Evolutionary conservation across 53 echinoderm and acorn worm genomes (phyloP), one percentile per base, ranked within the genome.

Genomic region (Henricia sp.): DNA sequence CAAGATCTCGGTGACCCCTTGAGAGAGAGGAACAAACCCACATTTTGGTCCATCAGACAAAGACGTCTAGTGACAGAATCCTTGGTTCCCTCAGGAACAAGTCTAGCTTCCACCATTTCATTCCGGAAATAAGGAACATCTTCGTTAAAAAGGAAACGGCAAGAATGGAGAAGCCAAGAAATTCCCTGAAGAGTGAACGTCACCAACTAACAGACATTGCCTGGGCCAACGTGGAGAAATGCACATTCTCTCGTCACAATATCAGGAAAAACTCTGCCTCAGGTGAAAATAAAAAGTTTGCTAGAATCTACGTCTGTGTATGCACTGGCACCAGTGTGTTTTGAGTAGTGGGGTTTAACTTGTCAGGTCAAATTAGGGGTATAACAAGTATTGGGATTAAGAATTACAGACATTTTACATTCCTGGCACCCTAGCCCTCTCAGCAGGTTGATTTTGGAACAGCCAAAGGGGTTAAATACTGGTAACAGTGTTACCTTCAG

Each of bases 311-410:
- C 29, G 37, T 64, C 48, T 80, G 80, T 46, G 63, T 80, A 44
- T 64, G 64, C 44, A 62, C 63, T 20, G 63, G 40, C 58, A 77
- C 77, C 58, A 76, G 41, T 38, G 34, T 42, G 1, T 10, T n/a
- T 55, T 10, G 35, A 46, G 48, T 23, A n/a, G 44, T 33, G 6
- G 12, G 80, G 64, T 60, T 80, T 80, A 80, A 80, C 63, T 80
- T 80, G 80, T 80, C 80, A 64, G 32, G 48, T 80, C 48, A 64
- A 46, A 80, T 80, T 80, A 80, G 80, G 32, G 63, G 46, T n/a
- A n/a, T 50, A 62, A 80, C 80, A 44, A 80, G 62, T 80, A 64
- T 80, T 46, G 63, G 80, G 44, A 62, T 64, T 21, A 36, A 46
- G 46, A 25, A 26, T 17, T 16, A 41, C 28, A 37, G 30, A 3